phyloP scores from a whole-genome alignment of 1,140 invertebrate species.

The Coboldia fuscipes region DNA sequence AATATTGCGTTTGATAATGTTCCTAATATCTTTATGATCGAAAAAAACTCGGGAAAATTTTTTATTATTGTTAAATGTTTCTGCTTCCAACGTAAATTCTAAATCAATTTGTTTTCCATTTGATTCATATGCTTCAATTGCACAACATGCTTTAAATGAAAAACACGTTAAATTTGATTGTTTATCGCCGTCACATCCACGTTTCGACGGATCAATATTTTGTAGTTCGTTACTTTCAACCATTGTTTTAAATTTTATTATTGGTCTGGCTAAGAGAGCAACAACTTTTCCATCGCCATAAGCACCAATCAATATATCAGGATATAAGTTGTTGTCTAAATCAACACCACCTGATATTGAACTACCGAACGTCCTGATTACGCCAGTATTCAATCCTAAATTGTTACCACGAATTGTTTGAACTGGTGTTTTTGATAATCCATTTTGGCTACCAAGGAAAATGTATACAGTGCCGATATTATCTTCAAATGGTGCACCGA shows the following conservation, averaged over 20 bases:
- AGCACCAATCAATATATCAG: slow-evolving; percentile 75
- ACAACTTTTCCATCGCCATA: slow-evolving; percentile 29
- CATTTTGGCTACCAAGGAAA: slow-evolving; percentile 56
- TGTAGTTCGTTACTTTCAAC: slow-evolving; percentile 29
- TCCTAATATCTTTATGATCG: slow-evolving; percentile 25
- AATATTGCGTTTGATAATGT: slow-evolving; percentile 34
- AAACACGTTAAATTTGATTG: slow-evolving; percentile 59
- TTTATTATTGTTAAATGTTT: slow-evolving; percentile 50
- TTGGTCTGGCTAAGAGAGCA: slow-evolving; percentile 56
- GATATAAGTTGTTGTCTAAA: slow-evolving; percentile 79
- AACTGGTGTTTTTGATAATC: slow-evolving; percentile 47
- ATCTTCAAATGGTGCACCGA: slow-evolving; percentile 81
- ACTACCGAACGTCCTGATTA: slow-evolving; percentile 64
- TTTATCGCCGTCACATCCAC: slow-evolving; percentile 43
- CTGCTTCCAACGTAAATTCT: slow-evolving; percentile 62
- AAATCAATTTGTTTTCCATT: slow-evolving; percentile 30
- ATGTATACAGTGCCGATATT: slow-evolving; percentile 72
- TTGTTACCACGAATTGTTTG: slow-evolving; percentile 31
- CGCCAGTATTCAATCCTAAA: slow-evolving; percentile 15
- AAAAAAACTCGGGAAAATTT: slow-evolving; percentile 71
- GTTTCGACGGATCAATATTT: slow-evolving; percentile 59
- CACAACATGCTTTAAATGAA: slow-evolving; percentile 69
- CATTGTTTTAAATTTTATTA: slow-evolving; percentile 62
- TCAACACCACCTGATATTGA: slow-evolving; percentile 75
- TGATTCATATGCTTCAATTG: slow-evolving; percentile 38